Percentiles rank a stretch among this genome's conserved stretches.
Evolutionary conservation across 1,140 invertebrate genomes (phyloP).

Genomic region (Chrysomallon squamiferum): DNA sequence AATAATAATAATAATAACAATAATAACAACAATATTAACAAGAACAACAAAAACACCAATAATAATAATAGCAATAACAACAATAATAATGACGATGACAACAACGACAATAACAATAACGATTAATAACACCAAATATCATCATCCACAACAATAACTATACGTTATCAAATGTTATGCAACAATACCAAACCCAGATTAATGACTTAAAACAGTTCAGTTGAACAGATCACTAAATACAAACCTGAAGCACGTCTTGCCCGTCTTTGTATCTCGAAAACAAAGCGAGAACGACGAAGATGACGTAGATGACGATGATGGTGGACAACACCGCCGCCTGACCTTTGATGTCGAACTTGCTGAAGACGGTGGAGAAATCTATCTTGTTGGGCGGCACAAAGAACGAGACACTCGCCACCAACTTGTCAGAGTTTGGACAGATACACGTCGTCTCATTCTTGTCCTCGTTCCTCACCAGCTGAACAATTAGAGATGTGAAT

Average conservation of each 20-base stretch:
- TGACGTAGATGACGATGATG: constrained; percentile 59
- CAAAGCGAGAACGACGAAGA: constrained; percentile 60
- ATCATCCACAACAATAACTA: too few species aligned
- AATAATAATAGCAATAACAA: too few species aligned
- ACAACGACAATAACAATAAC: too few species aligned
- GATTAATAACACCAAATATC: too few species aligned
- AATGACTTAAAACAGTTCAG: too few species aligned
- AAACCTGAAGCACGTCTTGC: constrained; percentile 33
- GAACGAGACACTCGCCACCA: constrained; percentile 33
- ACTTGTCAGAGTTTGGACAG: background rate
- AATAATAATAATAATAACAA: too few species aligned
- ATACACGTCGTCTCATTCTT: constrained; percentile 4
- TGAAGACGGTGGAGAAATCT: constrained; percentile 66
- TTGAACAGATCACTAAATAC: too few species aligned
- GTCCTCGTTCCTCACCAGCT: background rate
- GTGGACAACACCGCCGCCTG: constrained; percentile 55
- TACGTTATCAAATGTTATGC: too few species aligned
- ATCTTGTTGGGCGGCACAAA: constrained; percentile 66
- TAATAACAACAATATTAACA: too few species aligned
- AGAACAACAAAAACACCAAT: too few species aligned
- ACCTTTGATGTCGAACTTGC: constrained; percentile 41
- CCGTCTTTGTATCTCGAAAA: constrained; percentile 64
- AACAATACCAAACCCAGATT: too few species aligned
- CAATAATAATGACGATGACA: too few species aligned
- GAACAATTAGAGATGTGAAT: background rate